phyloP scores from a whole-genome alignment of 2,888 invertebrate species.

The Callimorpha dominula region DNA sequence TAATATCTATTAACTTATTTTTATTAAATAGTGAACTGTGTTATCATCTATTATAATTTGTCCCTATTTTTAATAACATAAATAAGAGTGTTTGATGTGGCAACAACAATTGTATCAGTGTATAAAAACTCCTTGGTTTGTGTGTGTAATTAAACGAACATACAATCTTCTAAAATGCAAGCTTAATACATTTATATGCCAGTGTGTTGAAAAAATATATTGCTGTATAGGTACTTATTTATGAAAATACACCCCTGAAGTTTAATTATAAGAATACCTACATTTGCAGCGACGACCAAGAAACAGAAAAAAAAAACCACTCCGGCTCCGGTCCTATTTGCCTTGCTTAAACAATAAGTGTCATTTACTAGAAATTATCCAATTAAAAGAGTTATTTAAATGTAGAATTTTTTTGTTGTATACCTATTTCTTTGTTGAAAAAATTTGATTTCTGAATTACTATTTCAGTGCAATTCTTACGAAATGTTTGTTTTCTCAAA shows the following conservation, averaged over 20 bases:
- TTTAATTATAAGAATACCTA: neutral
- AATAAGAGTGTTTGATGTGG: too few relatives aligned
- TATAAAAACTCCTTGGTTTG: too few relatives aligned
- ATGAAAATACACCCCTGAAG: neutral
- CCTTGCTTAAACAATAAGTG: neutral
- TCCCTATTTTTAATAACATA: too few relatives aligned
- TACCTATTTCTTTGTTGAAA: neutral
- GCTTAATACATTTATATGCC: too few relatives aligned
- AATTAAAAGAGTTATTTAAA: neutral
- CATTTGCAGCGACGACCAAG: neutral
- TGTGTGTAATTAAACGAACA: too few relatives aligned
- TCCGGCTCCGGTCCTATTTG: neutral
- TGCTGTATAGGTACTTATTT: neutral
- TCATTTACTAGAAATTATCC: neutral
- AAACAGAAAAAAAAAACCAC: neutral
- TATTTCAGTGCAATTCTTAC: neutral
- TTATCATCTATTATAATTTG: too few relatives aligned
- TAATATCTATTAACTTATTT: too few relatives aligned
- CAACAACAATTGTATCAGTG: too few relatives aligned
- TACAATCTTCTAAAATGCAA: too few relatives aligned
- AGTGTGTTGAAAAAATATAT: neutral
- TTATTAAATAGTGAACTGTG: too few relatives aligned
- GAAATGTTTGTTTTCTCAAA: neutral
- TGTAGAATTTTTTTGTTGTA: neutral
- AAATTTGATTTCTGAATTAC: neutral